Evolutionary conservation across 2,797 vertebrate genomes (phyloP).

Genomic region (Pelodytes ibericus): DNA sequence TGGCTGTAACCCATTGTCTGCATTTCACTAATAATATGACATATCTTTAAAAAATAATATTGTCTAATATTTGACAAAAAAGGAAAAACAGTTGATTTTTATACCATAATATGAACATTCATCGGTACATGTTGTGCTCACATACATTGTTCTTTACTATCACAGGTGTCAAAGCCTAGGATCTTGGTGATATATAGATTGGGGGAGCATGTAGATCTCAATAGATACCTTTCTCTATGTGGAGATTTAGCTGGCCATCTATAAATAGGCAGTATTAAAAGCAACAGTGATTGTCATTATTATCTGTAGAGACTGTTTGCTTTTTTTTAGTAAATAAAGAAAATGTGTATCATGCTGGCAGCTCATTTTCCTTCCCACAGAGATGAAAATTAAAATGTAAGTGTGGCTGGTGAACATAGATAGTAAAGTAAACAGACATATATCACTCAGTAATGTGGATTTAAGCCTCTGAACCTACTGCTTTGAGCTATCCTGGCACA

Average conservation of each 20-base stretch:
- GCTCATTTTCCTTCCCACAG: neutral
- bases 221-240: too few species aligned
- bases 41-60: too few species aligned
- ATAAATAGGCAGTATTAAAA: neutral
- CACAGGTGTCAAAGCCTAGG: too few species aligned
- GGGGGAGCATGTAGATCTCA: too few species aligned
- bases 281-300: neutral
- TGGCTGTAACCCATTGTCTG: too few species aligned
- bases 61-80: too few species aligned
- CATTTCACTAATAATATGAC: too few species aligned
- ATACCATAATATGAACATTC: too few species aligned
- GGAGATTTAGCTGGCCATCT: neutral
- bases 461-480: neutral
- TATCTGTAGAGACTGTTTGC: neutral
- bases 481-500: neutral
- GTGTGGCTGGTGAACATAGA: neutral
- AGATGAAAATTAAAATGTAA: conserved; percentile 4
- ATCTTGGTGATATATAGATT: too few species aligned
- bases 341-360: neutral
- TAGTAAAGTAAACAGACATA: neutral
- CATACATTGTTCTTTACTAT: too few species aligned
- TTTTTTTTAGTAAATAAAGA: conserved; percentile 18
- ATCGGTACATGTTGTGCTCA: too few species aligned
- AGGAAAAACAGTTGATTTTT: too few species aligned
- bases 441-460: neutral